These are phyloP conservation scores for Crotophaga sulcirostris DNA, from an alignment of 2,113 vertebrate genomes.

Conservation along the genomic window DNA sequence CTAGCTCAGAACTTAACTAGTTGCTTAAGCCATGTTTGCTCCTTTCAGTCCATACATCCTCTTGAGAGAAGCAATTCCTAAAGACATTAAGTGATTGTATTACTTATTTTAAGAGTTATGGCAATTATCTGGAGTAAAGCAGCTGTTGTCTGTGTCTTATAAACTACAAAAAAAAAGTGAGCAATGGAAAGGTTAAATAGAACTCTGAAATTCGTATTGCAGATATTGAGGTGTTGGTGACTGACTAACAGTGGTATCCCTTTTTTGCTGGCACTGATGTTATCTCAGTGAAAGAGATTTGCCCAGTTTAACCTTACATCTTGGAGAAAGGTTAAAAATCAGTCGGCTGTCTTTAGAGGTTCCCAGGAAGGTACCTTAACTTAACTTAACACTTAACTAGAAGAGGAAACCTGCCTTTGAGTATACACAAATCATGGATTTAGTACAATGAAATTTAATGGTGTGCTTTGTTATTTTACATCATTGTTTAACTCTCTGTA, in stretches of 20 bases:
- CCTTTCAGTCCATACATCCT: not conserved
- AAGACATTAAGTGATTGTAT: not conserved
- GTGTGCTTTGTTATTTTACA: not conserved
- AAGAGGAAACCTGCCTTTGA: not conserved
- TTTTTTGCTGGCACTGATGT: not conserved
- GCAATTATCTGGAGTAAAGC: not conserved
- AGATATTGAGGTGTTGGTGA: not conserved
- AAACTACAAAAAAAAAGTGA: not conserved
- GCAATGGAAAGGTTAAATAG: not conserved
- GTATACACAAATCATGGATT: not conserved
- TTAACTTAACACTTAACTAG: not conserved
- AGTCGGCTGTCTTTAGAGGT: not conserved
- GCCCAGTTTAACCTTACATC: not conserved
- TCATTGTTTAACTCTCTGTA: not conserved
- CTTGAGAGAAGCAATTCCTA: not conserved
- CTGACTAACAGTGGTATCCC: not conserved
- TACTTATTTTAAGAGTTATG: not conserved
- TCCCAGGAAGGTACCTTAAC: not conserved
- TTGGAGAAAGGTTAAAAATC: not conserved
- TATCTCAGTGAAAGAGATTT: not conserved
- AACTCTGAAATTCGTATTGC: not conserved
- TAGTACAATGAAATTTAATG: not conserved
- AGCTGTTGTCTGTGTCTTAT: not conserved
- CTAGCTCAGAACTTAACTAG: not conserved
- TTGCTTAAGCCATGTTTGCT: not conserved